Base-by-base conservation (phyloP, 2,888 invertebrate genomes). In the Clitarchus hookeri region DNA sequence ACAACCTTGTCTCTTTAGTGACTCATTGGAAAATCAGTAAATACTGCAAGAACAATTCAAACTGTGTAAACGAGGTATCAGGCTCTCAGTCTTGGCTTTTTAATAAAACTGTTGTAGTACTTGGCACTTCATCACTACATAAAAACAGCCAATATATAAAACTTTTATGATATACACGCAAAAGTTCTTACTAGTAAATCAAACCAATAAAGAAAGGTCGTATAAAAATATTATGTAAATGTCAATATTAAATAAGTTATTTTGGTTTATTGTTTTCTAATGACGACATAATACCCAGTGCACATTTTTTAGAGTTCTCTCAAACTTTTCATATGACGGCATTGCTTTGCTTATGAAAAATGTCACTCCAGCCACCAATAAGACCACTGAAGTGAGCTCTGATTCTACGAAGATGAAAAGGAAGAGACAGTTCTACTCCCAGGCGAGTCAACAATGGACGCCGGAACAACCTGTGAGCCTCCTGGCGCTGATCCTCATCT, bases 401-500 rank as follows among this genome's bases (percentile, higher is more conserved):
- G 16, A 65, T 65, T 65, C 16, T 65, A n/a, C n/a, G 65, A 19
- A 65, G 65, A n/a, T 65, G 65, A 1, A 8, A 23, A 65, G 65
- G 65, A 65, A 65, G 65, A 65, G 65, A 23, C n/a, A 19, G 1
- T n/a, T 65, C 65, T 19, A 65, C 65, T 19, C 65, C 23, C 65
- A 65, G n/a, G n/a, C 65, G 65, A 65, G 8, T 65, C 65, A 65
- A 65, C 65, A 65, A 65, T 0, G 95, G 94, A 87, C 93, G 91
- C 88, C 93, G 93, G 91, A 94, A 95, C 11, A 95, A 90, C 84
- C 94, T 92, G 84, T 92, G 92, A 0, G 96, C 94, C 90, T 96
- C 95, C 6, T 91, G 89, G 36, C 93, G 91, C 90, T 96, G 95
- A 89, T 95, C 94, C 0, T 92, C 91, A 0, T 95, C 95, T n/a